Evolutionary conservation across 1,140 invertebrate genomes (phyloP), one percentile per base, ranked within the genome.

Genomic region (Bathynomus jamesi): DNA sequence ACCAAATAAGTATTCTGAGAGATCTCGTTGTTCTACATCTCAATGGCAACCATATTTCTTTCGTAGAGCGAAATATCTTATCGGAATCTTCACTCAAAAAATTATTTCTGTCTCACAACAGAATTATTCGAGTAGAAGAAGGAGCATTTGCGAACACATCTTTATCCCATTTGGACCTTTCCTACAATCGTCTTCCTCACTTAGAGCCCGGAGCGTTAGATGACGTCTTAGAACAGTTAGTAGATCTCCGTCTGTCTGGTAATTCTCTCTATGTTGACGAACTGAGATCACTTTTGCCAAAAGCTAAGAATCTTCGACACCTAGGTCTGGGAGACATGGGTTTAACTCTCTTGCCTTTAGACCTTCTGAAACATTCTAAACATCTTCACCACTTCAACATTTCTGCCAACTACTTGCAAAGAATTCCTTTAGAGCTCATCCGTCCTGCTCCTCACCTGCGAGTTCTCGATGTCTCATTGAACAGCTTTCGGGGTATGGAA

Each of bases 21-120:
- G 78, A 80, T 28, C 82, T 93, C 46, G 86, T 86, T 78, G 86
- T 85, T 76, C 83, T 93, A 62, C 83, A 85, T 77, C 82, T 92
- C 73, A 89, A 92, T 78, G 89, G 90, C 29, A 93, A 92, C 83
- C 86, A 89, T 79, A 81, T 92, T 64, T 88, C 89, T 8, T 76
- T 76, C 61, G 32, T 78, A 64, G 69, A 78, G 46, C 40, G 68
- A 28, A 62, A 68, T 11, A 67, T 70, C 24, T 67, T 78, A 10
- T 62, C 65, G 28, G 77, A 72, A 11, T 72, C 73, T 8, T 84
- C 91, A 32, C 76, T 86, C 0, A 78, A 80, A 28, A 80, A 83
- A 32, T 80, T 91, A 27, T 83, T 83, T 30, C 82, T 93, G 46
- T 85, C 89, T 28, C 85, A 87, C 74, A 93, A 93, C 80, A 83